These are phyloP conservation scores for Halocynthia aurantium DNA, from an alignment of 23 tunicate species.

Conservation along the genomic window DNA sequence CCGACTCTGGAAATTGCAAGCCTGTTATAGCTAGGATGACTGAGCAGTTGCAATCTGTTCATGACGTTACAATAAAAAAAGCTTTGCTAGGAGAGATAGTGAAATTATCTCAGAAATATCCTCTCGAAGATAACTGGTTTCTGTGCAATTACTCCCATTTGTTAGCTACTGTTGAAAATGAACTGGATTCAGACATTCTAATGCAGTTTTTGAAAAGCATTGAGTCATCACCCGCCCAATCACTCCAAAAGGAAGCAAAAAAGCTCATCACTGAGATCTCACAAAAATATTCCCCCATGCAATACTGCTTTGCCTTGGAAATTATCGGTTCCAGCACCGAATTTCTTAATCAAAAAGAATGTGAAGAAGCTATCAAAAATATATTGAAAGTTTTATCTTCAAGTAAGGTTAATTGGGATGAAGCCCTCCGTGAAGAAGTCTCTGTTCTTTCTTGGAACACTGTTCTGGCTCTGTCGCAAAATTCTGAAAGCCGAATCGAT, in stretches of 20 bases:
- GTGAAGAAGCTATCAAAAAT: not conserved
- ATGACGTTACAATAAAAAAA: not conserved
- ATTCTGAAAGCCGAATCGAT: not conserved
- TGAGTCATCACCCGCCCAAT: not conserved
- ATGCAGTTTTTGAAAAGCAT: not conserved
- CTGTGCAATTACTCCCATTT: not conserved
- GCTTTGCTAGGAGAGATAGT: not conserved
- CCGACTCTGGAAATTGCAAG: not conserved
- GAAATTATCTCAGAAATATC: not conserved
- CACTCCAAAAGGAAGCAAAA: not conserved
- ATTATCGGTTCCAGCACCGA: not conserved
- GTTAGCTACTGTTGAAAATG: not conserved
- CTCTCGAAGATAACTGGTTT: slow-evolving; percentile 11
- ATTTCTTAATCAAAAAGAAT: not conserved
- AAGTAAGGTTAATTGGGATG: not conserved
- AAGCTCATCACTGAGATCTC: not conserved
- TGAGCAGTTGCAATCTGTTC: not conserved
- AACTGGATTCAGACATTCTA: not conserved
- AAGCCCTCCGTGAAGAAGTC: not conserved
- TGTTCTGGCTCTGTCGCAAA: not conserved
- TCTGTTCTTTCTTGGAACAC: not conserved
- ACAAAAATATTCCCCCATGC: not conserved
- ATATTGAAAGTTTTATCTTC: not conserved
- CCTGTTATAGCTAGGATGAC: not conserved
- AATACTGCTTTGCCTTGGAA: slow-evolving; percentile 8